Evolutionary conservation across 2,797 vertebrate species (phyloP).

Genomic region (Esox masquinongy): DNA sequence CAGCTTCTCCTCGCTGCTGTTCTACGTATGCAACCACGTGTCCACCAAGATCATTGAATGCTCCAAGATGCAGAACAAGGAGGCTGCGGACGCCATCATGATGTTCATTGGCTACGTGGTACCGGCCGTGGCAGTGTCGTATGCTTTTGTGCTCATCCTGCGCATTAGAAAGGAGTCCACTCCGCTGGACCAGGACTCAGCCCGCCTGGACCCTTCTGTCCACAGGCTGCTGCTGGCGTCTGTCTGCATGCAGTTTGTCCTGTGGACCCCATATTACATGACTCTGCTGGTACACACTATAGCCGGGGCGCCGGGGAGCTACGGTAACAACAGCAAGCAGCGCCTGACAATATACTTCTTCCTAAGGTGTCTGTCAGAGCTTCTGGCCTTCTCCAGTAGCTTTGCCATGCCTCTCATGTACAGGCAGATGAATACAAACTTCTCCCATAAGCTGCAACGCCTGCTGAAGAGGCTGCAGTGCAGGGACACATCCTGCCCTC

Average conservation of each 20-base stretch:
- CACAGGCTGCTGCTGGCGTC: constrained; percentile 91
- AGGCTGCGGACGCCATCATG: constrained; percentile 92
- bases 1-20: constrained; percentile 94
- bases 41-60: constrained; percentile 92
- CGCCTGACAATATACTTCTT: constrained; percentile 79
- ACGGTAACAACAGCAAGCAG: constrained; percentile 57
- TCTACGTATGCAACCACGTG: constrained; percentile 94
- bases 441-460: constrained; percentile 85
- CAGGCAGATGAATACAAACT: constrained; percentile 90
- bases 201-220: constrained; percentile 87
- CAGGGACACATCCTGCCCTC: constrained; percentile 79
- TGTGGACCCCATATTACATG: constrained; percentile 95
- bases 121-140: constrained; percentile 86
- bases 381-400: constrained; percentile 93
- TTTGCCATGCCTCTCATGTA: constrained; percentile 92
- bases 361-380: constrained; percentile 80
- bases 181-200: constrained; percentile 88
- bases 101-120: constrained; percentile 93
- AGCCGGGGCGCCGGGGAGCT: constrained; percentile 71
- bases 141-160: constrained; percentile 86
- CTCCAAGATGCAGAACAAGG: constrained; percentile 94
- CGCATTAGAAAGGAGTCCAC: constrained; percentile 89
- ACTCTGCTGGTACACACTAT: constrained; percentile 88
- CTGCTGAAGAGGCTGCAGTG: constrained; percentile 87
- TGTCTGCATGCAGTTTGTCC: constrained; percentile 87